Percentiles rank a stretch among this genome's conserved stretches.
Conservation (phyloP, 2,888 invertebrate species). For the Cephus runcator region DNA sequence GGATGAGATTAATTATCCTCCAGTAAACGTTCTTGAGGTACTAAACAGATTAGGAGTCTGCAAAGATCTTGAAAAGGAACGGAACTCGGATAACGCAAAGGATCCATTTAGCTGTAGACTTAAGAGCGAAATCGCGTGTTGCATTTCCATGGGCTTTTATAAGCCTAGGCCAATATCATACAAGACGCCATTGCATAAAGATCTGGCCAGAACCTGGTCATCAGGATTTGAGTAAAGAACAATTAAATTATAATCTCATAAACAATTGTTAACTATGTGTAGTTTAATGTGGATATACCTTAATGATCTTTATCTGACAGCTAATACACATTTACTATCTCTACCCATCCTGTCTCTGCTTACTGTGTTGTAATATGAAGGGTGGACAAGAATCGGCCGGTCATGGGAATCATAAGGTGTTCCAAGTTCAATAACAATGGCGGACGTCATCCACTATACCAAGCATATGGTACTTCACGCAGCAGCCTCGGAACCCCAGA, state of each 20-base stretch:
- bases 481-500: slow-evolving; percentile 28
- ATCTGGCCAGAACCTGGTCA: neutral
- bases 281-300: neutral
- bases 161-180: neutral
- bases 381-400: slow-evolving; percentile 22
- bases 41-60: neutral
- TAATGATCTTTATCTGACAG: neutral
- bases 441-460: slow-evolving; percentile 21
- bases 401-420: slow-evolving; percentile 41
- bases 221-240: neutral
- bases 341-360: neutral
- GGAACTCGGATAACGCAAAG: slow-evolving; percentile 12
- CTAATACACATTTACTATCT: neutral
- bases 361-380: neutral
- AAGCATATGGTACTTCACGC: slow-evolving; percentile 42
- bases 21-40: neutral
- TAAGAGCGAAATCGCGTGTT: slow-evolving; percentile 16
- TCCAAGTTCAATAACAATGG: slow-evolving; percentile 29
- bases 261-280: neutral
- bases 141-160: neutral
- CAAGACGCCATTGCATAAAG: neutral
- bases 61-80: slow-evolving; percentile 3
- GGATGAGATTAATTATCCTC: neutral
- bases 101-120: slow-evolving; percentile 10
- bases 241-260: neutral